Conservation (phyloP, 2,113 vertebrate species). For the Microtus ochrogaster region DNA sequence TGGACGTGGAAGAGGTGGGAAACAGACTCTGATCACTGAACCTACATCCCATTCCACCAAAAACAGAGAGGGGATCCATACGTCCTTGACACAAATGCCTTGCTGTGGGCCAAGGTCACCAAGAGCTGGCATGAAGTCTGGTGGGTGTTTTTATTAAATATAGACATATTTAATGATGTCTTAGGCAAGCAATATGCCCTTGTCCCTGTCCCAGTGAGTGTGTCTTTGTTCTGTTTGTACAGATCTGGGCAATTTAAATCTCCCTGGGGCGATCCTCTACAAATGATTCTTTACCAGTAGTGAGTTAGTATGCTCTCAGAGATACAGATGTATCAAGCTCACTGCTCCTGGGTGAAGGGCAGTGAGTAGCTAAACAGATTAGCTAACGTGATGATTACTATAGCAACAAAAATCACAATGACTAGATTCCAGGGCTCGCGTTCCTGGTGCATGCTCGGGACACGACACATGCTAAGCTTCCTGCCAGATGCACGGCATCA, state of each 20-base stretch:
- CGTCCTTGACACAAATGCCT: neutral
- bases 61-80: too few species aligned
- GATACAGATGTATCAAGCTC: neutral
- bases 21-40: neutral
- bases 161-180: neutral
- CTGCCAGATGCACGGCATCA: neutral
- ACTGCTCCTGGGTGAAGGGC: neutral
- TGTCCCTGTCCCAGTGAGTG: too few species aligned
- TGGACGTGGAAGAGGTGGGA: too few species aligned
- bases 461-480: neutral
- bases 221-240: neutral
- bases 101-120: accelerated
- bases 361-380: neutral
- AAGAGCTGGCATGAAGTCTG: neutral
- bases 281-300: neutral
- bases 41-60: neutral
- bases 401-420: neutral
- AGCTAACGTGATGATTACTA: neutral
- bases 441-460: neutral
- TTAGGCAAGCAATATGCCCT: neutral
- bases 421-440: neutral
- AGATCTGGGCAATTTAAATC: neutral
- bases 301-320: neutral
- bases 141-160: neutral
- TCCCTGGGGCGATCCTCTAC: neutral